A percentile compares a stretch with the other conserved stretches of the same genome.
Conservation (phyloP, 1,140 invertebrate genomes). For the Batillaria attramentaria region DNA sequence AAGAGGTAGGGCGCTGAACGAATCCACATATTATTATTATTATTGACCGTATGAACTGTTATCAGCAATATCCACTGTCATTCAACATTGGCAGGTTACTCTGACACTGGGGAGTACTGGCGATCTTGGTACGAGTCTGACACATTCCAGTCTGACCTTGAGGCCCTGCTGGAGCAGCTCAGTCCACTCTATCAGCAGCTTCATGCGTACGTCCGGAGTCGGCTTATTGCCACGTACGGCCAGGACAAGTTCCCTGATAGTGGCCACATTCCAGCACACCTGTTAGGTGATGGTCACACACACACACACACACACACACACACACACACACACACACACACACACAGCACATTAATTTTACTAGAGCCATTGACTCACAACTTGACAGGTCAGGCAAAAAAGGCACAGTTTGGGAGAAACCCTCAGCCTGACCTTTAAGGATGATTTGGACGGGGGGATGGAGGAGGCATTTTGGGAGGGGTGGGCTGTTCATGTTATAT, state of each 20-base stretch:
- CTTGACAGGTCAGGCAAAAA: not conserved
- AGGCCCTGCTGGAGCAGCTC: constrained; percentile 86
- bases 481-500: too few relatives aligned
- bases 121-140: constrained; percentile 65
- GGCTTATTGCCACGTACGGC: constrained; percentile 79
- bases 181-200: constrained; percentile 89
- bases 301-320: constrained; percentile 74
- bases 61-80: too few relatives aligned
- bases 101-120: constrained; percentile 81
- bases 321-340: constrained; percentile 66
- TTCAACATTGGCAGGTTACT: constrained; percentile 67
- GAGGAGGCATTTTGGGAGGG: too few relatives aligned
- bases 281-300: constrained; percentile 31
- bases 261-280: constrained; percentile 65
- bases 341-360: constrained; percentile 49
- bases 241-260: constrained; percentile 49
- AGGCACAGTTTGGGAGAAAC: not conserved
- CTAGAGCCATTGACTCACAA: not conserved
- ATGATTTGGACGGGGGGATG: not conserved
- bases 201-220: constrained; percentile 90
- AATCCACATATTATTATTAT: too few relatives aligned
- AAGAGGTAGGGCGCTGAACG: too few relatives aligned
- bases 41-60: too few relatives aligned
- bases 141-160: constrained; percentile 76
- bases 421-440: not conserved